Evolutionary conservation across 2,888 invertebrate genomes (phyloP).

Genomic region (Heterodera filipjevi): DNA sequence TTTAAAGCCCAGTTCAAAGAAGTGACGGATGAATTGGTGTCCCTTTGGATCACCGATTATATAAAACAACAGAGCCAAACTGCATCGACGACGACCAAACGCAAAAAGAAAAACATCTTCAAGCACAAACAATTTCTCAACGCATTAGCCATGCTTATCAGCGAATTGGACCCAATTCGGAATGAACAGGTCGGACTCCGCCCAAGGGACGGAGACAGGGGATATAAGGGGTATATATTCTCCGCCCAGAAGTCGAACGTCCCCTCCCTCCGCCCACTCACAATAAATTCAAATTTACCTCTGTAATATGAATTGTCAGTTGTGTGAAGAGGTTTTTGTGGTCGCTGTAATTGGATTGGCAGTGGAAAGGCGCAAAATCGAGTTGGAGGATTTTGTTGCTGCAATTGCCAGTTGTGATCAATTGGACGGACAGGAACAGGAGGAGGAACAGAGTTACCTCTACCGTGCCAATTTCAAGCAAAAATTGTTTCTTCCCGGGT

Average conservation of each 20-base stretch:
- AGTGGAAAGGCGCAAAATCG: not conserved
- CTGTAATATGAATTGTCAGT: not conserved
- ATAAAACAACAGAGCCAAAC: not conserved
- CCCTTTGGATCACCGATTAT: not conserved
- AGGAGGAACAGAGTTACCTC: not conserved
- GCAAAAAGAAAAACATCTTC: not conserved
- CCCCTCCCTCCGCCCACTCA: no score
- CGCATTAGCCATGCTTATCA: not conserved
- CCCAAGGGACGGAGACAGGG: no score
- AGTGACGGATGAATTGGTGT: constrained; percentile 3
- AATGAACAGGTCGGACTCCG: constrained; percentile 16
- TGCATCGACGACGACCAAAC: not conserved
- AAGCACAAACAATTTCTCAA: not conserved
- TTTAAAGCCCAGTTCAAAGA: constrained; percentile 1
- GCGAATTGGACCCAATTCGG: not conserved
- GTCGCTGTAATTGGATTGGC: not conserved
- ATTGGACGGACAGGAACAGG: not conserved
- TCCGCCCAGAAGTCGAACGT: no score
- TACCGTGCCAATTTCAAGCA: constrained; percentile 13
- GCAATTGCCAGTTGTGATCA: not conserved
- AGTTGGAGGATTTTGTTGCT: not conserved
- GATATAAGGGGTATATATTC: no score
- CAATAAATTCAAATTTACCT: no score
- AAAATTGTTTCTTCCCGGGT: not conserved
- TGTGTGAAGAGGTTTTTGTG: not conserved